Conservation (phyloP, 2,797 vertebrate species). For the Novumbra hubbsi region DNA sequence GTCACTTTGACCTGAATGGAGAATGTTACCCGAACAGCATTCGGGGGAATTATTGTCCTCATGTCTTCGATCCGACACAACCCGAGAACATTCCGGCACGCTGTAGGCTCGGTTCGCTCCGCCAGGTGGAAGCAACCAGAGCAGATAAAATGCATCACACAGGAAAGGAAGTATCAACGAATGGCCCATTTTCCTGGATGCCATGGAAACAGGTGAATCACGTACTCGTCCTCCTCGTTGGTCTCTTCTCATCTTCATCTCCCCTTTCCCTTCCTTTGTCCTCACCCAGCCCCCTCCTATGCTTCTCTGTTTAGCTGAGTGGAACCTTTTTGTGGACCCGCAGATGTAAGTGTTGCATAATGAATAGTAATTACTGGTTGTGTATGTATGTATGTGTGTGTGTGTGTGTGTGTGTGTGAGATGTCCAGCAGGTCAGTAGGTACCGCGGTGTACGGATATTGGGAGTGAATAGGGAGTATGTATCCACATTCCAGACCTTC, state of each 20-base stretch:
- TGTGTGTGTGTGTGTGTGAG: constrained; percentile 14
- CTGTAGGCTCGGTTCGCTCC: constrained; percentile 51
- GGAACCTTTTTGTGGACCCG: background rate
- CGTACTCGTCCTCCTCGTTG: background rate
- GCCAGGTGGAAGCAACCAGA: constrained; percentile 30
- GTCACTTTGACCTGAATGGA: background rate
- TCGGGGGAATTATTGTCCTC: background rate
- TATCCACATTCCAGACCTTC: constrained; percentile 33
- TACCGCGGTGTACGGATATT: background rate
- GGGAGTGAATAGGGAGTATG: background rate
- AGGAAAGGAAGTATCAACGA: constrained; percentile 19
- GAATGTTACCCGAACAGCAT: background rate
- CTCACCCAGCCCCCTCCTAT: background rate
- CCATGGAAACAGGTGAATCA: background rate
- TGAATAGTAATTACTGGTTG: background rate
- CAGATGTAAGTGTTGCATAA: background rate
- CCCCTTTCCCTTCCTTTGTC: constrained; percentile 9
- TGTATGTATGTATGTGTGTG: background rate
- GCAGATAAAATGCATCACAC: constrained; percentile 34
- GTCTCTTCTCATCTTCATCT: background rate
- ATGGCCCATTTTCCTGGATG: constrained; percentile 11
- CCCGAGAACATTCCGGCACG: constrained; percentile 44
- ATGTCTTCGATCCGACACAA: constrained; percentile 39
- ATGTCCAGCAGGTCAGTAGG: constrained; percentile 24
- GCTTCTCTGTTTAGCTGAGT: constrained; percentile 1